phyloP scores from a whole-genome alignment of 1,140 invertebrate genomes.

The Pseudomyrmex cubaensis region DNA sequence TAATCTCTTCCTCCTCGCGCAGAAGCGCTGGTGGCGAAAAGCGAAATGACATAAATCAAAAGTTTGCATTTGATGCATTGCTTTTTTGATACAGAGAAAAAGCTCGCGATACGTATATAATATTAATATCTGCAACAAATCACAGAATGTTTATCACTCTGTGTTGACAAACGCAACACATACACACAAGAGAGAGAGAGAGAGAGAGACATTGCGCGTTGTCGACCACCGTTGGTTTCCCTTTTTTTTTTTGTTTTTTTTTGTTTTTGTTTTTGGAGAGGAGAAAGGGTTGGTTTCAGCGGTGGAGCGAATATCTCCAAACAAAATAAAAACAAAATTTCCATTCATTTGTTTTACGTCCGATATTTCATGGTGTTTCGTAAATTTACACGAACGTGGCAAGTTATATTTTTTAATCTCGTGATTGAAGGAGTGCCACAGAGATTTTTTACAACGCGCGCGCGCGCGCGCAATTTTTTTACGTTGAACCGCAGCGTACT shows the following conservation, averaged over 20 bases:
- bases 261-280: no score
- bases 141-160: slow-evolving; percentile 10
- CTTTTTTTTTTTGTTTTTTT: no score
- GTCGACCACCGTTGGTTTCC: no score
- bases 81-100: slow-evolving; percentile 11
- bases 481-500: not conserved
- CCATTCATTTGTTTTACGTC: not conserved
- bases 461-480: not conserved
- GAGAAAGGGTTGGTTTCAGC: no score
- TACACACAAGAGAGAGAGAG: not conserved
- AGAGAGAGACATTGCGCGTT: not conserved
- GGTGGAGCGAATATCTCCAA: no score
- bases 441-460: not conserved
- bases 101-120: slow-evolving; percentile 18
- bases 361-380: not conserved
- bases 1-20: not conserved
- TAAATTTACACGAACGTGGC: no score
- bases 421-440: no score
- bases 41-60: slow-evolving; percentile 24
- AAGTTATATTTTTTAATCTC: not conserved
- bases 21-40: not conserved
- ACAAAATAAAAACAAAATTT: no score
- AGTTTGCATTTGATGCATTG: not conserved
- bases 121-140: slow-evolving; percentile 33
- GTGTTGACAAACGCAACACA: not conserved